Evolutionary conservation across 1,140 invertebrate genomes (phyloP).

Genomic region (Diploscapter pachys): DNA sequence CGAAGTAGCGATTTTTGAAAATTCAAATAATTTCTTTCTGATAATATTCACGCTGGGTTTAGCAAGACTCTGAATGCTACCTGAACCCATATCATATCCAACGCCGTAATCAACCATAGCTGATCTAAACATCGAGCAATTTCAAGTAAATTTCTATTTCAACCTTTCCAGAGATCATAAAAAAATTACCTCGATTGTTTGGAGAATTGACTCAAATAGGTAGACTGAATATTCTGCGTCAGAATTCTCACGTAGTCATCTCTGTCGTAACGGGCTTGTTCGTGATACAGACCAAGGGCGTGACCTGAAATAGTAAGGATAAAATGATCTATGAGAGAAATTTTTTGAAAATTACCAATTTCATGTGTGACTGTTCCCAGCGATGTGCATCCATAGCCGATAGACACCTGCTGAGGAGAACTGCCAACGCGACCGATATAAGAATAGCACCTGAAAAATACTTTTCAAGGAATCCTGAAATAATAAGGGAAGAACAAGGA

Average conservation of each 20-base stretch:
- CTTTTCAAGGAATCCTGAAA: no score
- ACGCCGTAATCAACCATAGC: conserved; percentile 30
- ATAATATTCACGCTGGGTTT: no score
- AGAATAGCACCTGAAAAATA: conserved; percentile 6
- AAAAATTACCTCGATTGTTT: conserved; percentile 14
- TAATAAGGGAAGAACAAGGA: no score
- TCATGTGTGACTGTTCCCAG: conserved; percentile 34
- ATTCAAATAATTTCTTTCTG: no score
- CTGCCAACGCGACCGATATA: conserved; percentile 17
- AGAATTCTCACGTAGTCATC: conserved; percentile 26
- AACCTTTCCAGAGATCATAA: conserved; percentile 26
- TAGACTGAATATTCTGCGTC: conserved; percentile 25
- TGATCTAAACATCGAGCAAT: background rate
- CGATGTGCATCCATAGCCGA: conserved; percentile 26
- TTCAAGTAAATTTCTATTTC: conserved; percentile 13
- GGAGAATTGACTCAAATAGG: conserved; percentile 24
- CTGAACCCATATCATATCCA: conserved; percentile 26
- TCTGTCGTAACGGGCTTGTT: conserved; percentile 28
- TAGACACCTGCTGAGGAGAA: conserved; percentile 22
- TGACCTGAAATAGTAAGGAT: conserved; percentile 21
- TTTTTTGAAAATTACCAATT: conserved; percentile 13
- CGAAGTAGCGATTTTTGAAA: no score
- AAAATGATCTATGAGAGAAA: background rate
- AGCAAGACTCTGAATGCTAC: no score
- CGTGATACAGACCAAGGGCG: conserved; percentile 35